These are phyloP conservation scores for Stegodyphus dumicola DNA, from an alignment of 1,140 invertebrate species.

Conservation along the genomic window DNA sequence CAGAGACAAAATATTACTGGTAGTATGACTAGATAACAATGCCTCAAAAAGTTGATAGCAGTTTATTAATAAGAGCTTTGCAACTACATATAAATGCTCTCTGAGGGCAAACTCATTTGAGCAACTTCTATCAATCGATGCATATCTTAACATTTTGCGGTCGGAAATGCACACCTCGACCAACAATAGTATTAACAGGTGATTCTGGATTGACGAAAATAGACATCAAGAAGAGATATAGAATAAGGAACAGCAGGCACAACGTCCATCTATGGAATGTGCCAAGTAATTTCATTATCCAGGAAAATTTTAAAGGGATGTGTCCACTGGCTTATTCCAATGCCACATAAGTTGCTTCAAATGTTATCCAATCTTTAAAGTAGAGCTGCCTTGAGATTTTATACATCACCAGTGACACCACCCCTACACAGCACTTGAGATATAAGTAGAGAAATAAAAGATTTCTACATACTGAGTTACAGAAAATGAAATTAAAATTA, in stretches of 20 bases:
- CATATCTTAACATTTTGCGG: constrained; percentile 44
- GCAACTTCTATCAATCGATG: constrained; percentile 50
- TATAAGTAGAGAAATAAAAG: background rate
- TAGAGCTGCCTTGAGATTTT: constrained; percentile 58
- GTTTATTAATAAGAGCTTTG: constrained; percentile 56
- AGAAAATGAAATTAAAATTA: no score
- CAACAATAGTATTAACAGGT: constrained; percentile 45
- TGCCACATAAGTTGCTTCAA: constrained; percentile 41
- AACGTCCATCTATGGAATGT: constrained; percentile 22
- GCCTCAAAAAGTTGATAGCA: constrained; percentile 53
- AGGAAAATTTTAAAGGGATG: constrained; percentile 35
- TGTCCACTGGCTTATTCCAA: constrained; percentile 48
- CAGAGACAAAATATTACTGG: constrained; percentile 18
- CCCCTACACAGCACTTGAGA: constrained; percentile 46
- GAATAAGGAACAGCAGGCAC: constrained; percentile 50
- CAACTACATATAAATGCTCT: constrained; percentile 58
- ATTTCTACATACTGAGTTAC: no score
- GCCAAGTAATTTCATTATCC: constrained; percentile 25
- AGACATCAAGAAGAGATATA: constrained; percentile 60
- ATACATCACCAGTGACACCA: constrained; percentile 55
- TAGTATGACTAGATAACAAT: constrained; percentile 59
- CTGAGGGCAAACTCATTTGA: constrained; percentile 50
- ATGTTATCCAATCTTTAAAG: constrained; percentile 38
- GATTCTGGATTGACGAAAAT: constrained; percentile 55
- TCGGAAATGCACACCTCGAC: constrained; percentile 39